Conservation (phyloP, 2,888 invertebrate species). For the Chrysolina oricalcia region DNA sequence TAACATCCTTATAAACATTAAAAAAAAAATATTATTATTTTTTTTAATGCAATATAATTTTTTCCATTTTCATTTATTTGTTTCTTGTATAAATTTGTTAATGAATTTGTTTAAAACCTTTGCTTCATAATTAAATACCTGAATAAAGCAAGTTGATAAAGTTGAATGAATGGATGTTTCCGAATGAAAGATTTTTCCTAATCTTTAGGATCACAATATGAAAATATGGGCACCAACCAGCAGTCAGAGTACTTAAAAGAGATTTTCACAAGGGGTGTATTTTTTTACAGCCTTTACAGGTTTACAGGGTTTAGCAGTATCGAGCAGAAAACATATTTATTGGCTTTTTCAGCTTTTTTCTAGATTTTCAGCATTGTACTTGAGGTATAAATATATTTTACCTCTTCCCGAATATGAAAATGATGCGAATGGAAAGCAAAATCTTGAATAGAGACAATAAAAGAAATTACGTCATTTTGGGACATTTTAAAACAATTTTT, state of each 20-base stretch:
- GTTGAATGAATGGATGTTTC: conserved; percentile 31
- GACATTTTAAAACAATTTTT: not conserved
- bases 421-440: conserved; percentile 8
- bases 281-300: conserved; percentile 60
- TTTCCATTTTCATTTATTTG: too few species aligned
- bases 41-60: too few species aligned
- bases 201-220: conserved; percentile 56
- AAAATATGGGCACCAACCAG: conserved; percentile 55
- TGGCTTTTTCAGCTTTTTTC: conserved; percentile 40
- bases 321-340: conserved; percentile 27
- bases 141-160: conserved; percentile 36
- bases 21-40: too few species aligned
- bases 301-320: conserved; percentile 51
- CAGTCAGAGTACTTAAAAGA: conserved; percentile 54
- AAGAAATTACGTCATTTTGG: not conserved
- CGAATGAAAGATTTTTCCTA: conserved; percentile 47
- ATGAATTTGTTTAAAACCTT: not conserved
- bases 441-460: not conserved
- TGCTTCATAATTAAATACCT: not conserved
- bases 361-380: conserved; percentile 32
- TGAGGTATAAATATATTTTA: conserved; percentile 28
- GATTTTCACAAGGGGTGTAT: conserved; percentile 45
- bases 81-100: not conserved
- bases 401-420: conserved; percentile 23
- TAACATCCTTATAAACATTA: too few species aligned